A percentile compares a stretch with the other conserved stretches of the same genome.
These are phyloP conservation scores for Peromyscus maniculatus DNA, from an alignment of 2,113 vertebrate species.

Conservation along the genomic window DNA sequence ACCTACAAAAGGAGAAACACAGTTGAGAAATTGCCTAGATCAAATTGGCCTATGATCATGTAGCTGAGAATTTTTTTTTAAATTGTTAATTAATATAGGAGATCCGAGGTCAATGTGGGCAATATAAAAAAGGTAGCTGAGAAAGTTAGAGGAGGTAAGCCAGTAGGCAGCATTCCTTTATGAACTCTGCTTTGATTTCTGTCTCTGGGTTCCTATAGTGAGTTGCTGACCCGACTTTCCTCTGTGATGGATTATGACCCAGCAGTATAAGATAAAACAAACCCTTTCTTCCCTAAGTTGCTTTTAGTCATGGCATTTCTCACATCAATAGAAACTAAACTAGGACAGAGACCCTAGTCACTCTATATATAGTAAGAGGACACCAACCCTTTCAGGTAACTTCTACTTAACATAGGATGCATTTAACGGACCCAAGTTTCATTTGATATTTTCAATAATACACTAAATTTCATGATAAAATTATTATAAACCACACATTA, in stretches of 20 bases:
- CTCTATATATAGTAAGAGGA: background rate
- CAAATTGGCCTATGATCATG: background rate
- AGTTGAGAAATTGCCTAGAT: background rate
- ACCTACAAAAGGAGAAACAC: too few relatives aligned
- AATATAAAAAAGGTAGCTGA: background rate
- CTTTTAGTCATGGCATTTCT: background rate
- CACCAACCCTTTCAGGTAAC: background rate
- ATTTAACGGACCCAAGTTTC: background rate
- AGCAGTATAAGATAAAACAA: background rate
- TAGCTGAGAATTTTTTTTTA: background rate
- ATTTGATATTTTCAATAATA: background rate
- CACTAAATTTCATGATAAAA: background rate
- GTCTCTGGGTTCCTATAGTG: background rate
- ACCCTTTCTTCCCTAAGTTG: background rate
- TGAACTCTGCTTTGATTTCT: background rate
- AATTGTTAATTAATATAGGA: background rate
- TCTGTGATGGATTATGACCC: background rate
- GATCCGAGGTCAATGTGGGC: background rate
- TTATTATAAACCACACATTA: background rate
- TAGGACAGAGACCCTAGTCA: too few relatives aligned
- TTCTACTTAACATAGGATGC: background rate
- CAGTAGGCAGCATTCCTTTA: background rate
- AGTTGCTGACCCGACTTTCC: background rate
- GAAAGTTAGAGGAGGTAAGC: background rate
- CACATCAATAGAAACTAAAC: background rate